Base-by-base conservation (phyloP, 2,888 invertebrate species). In the Leptinotarsa haldemani region DNA sequence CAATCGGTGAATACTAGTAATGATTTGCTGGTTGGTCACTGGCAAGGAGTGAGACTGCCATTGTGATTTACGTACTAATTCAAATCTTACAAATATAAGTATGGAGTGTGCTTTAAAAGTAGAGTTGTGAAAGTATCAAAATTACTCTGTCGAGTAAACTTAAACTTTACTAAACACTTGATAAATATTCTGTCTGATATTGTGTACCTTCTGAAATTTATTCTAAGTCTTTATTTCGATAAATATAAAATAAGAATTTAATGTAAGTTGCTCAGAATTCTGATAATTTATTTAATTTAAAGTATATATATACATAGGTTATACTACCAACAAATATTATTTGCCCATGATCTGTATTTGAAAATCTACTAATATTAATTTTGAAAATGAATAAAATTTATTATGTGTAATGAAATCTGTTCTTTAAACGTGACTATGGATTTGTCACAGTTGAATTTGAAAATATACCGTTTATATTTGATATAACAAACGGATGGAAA, bases 171-270 rank as follows among this genome's bases (percentile, higher is more conserved):
- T 46, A 71, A 72, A 74, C 74, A 70, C 71, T 56, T 67, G 73
- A 77, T 76, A 73, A 77, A 82, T 82, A 82, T 84, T 86, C 84
- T 85, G 86, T 87, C 86, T 85, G 86, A 87, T 85, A 87, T 86
- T 86, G 85, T 86, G 87, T 87, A 87, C 86, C 86, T 87, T 81
- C 84, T 83, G 83, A 83, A 84, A 83, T 74, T 76, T 83, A 83
- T 82, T 82, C 83, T 85, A 84, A 84, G 85, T 83, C 84, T 84
- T 84, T 85, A 85, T 85, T 85, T 85, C 83, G 82, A 79, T 76
- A 81, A 79, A 82, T 80, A 81, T 80, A 77, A 79, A 80, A 12
- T 30, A 81, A 82, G 81, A 73, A 73, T 50, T 69, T 80, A 83
- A 80, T 74, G 81, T 83, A 83, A 81, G 81, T 82, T 83, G 85